Percentiles rank a stretch among this genome's conserved stretches.
phyloP scores from a whole-genome alignment of 2,797 vertebrate genomes.

The Aplochiton taeniatus region DNA sequence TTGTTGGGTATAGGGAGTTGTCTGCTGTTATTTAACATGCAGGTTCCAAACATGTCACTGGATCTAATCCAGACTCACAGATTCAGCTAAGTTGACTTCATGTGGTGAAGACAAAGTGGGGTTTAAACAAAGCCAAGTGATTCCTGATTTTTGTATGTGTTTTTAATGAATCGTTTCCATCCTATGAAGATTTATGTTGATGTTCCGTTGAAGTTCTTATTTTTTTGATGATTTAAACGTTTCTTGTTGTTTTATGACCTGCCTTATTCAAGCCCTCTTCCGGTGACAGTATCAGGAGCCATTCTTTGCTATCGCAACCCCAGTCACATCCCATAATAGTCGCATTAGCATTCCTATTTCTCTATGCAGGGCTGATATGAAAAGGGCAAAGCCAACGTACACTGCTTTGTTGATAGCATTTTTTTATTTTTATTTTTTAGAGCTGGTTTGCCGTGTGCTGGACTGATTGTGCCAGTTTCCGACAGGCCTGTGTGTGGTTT shows the following conservation, averaged over 20 bases:
- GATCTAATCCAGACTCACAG: no score
- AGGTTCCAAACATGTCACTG: no score
- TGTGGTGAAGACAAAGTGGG: constrained; percentile 17
- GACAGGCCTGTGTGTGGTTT: no score
- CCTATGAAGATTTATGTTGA: constrained; percentile 41
- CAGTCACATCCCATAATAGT: constrained; percentile 16
- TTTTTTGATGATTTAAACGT: constrained; percentile 32
- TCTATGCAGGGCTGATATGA: background rate
- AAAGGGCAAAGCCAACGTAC: no score
- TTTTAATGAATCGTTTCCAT: constrained; percentile 63
- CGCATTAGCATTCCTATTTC: constrained; percentile 23
- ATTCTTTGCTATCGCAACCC: constrained; percentile 35
- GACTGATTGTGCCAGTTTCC: no score
- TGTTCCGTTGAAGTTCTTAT: constrained; percentile 17
- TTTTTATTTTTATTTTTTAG: no score
- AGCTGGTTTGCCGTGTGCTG: no score
- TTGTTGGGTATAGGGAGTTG: background rate
- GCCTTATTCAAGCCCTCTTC: constrained; percentile 72
- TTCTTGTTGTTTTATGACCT: constrained; percentile 60
- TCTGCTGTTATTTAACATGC: constrained; percentile 10
- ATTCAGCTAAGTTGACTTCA: constrained; percentile 10
- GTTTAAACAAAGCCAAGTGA: constrained; percentile 59
- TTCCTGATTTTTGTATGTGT: constrained; percentile 48
- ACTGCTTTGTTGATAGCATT: no score
- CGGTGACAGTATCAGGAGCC: constrained; percentile 57